A percentile compares a stretch with the other conserved stretches of the same genome.
Evolutionary conservation across 2,797 vertebrate genomes (phyloP).

Genomic region (Arrhamphus sclerolepis): DNA sequence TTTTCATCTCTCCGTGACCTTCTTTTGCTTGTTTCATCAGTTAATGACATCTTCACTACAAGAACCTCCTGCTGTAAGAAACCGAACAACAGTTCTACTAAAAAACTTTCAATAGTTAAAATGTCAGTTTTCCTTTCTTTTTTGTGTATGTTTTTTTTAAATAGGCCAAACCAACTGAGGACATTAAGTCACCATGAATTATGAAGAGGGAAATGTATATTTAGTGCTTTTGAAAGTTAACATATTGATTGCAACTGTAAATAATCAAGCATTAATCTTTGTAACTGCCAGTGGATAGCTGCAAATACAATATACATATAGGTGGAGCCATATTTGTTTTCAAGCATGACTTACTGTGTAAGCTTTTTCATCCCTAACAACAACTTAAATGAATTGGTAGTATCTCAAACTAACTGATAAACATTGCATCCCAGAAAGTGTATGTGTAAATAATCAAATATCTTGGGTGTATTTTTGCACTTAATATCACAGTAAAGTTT

Average conservation of each 20-base stretch:
- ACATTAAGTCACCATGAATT: slow-evolving; percentile 27
- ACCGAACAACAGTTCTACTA: background rate
- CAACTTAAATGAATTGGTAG: slow-evolving; percentile 2
- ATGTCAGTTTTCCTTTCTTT: background rate
- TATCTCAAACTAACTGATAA: background rate
- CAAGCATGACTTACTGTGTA: slow-evolving; percentile 3
- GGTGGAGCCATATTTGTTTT: background rate
- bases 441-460: slow-evolving; percentile 2
- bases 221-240: slow-evolving; percentile 14
- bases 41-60: slow-evolving; percentile 30
- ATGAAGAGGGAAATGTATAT: background rate
- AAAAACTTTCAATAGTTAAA: slow-evolving; percentile 17
- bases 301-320: slow-evolving; percentile 10
- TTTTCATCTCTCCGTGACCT: background rate
- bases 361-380: background rate
- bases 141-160: slow-evolving; percentile 6
- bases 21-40: slow-evolving; percentile 23
- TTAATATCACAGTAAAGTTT: background rate
- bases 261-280: slow-evolving; percentile 27
- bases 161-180: slow-evolving; percentile 34
- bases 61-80: slow-evolving; percentile 9
- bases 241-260: slow-evolving; percentile 9
- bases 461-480: background rate
- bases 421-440: background rate
- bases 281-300: slow-evolving; percentile 11